A percentile compares a stretch with the other conserved stretches of the same genome.
Evolutionary conservation across 2,797 vertebrate genomes (phyloP).

Genomic region (Acipenser oxyrinchus): DNA sequence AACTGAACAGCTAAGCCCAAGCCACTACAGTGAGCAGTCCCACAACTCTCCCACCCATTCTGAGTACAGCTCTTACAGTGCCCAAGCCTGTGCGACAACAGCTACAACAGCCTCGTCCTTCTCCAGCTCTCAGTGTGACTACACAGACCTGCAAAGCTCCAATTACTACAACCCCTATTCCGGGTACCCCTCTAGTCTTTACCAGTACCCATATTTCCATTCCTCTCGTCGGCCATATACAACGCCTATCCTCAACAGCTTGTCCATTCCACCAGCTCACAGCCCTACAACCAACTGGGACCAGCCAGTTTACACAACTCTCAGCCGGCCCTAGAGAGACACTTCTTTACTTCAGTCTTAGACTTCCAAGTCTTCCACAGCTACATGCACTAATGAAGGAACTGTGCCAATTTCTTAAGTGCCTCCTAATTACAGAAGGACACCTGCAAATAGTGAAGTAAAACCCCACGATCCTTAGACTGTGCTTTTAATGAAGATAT

Average conservation of each 20-base stretch:
- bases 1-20: constrained; percentile 90
- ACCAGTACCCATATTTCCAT: constrained; percentile 94
- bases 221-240: constrained; percentile 82
- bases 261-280: constrained; percentile 82
- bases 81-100: constrained; percentile 69
- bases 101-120: constrained; percentile 64
- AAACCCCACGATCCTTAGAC: constrained; percentile 36
- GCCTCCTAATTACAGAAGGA: constrained; percentile 72
- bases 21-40: constrained; percentile 80
- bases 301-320: constrained; percentile 91
- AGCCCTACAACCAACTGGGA: constrained; percentile 88
- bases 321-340: constrained; percentile 71
- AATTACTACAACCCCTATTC: constrained; percentile 88
- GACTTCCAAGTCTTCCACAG: constrained; percentile 32
- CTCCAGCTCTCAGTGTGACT: constrained; percentile 84
- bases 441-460: neutral
- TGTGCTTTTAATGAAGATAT: constrained; percentile 16
- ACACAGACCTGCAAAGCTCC: constrained; percentile 89
- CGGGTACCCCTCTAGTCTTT: constrained; percentile 81
- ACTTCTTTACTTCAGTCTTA: neutral
- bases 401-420: constrained; percentile 55
- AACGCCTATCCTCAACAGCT: constrained; percentile 80
- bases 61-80: constrained; percentile 73
- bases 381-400: constrained; percentile 60
- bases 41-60: constrained; percentile 75